Base-by-base conservation (phyloP, 1,140 invertebrate species). In the Meteorus sp. region DNA sequence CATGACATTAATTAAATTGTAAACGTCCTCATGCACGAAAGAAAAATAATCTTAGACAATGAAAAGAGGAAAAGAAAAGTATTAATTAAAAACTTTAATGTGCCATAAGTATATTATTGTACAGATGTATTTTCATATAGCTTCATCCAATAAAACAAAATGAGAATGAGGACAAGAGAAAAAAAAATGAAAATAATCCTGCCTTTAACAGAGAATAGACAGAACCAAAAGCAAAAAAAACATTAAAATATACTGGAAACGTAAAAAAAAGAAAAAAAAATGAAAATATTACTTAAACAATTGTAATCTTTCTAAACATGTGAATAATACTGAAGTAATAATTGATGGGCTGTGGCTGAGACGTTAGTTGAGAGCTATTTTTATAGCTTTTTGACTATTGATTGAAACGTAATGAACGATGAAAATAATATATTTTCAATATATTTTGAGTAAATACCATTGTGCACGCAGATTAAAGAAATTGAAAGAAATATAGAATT, bases 341-440 rank as follows among this genome's bases (percentile, higher is more conserved):
- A 64, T 60, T 44, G 70, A 77, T 67, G 72, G 77, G 78, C 77
- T 80, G 76, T 80, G 77, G 75, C 61, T 76, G 68, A 75, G 62
- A 71, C 64, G 60, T 72, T 74, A 70, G 65, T 69, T 76, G 62
- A 68, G 68, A 75, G 77, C 76, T 79, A 80, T 80, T 78, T 79
- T 78, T 79, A 78, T 78, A 80, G 76, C 76, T 79, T 76, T 76
- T 76, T 73, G 67, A 22, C 11, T 17, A 47, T 19, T n/a, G 25
- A 15, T 25, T n/a, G 23, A 25, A 25, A 73, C 69, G 75, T 62
- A 68, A 61, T 63, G 68, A 66, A 62, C 65, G 72, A 74, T 60
- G 67, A 68, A 76, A 72, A 74, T 72, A 67, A 76, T 78, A 76
- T 78, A 79, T 78, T 79, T 79, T 78, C 64, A 71, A 68, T 78